Base-by-base conservation (phyloP, 2,113 vertebrate species). In the Solea solea region DNA sequence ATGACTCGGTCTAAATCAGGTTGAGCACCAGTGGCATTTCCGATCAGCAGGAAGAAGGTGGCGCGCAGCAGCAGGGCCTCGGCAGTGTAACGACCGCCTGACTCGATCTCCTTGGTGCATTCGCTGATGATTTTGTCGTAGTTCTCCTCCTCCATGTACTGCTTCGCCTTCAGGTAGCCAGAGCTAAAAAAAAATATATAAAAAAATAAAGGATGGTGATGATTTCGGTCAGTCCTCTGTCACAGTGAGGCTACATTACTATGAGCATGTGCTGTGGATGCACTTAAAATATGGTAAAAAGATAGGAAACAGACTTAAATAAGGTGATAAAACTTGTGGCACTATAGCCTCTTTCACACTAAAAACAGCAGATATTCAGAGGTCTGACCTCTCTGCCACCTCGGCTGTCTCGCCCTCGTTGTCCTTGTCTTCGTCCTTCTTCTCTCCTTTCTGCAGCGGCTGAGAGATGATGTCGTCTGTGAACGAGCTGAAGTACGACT, bases 91-190 rank as follows among this genome's bases (percentile, higher is more conserved):
- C 94, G 96, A 52, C 98, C 96, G 54, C 92, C 91, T 12, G 95
- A 94, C 53, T 99, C 97, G 8, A 99, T 93, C 93, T 99, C 98
- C 93, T 99, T 99, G 75, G 95, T 98, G 93, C 96, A 97, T 87
- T 99, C 98, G 44, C 97, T 99, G 92, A 99, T 97, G 79, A 99
- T 99, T 93, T 99, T 99, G 89, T 99, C 98, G 42, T 99, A 99
- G 85, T 99, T 99, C 90, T 99, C 98, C 91, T 99, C 98, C 84
- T 99, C 97, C 97, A 99, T 99, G 87, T 97, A 99, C 85, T 99
- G 97, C 87, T 99, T 99, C 48, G 98, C 97, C 89, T 96, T 98
- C 90, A 97, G 93, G 88, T 98, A 99, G 52, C 96, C 96, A 76
- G 95, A 98, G 90, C 92, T 96, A 83, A 39, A 16, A 13, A 58